Evolutionary conservation across 1,140 invertebrate species (phyloP).

Genomic region (Drosophila asahinai): DNA sequence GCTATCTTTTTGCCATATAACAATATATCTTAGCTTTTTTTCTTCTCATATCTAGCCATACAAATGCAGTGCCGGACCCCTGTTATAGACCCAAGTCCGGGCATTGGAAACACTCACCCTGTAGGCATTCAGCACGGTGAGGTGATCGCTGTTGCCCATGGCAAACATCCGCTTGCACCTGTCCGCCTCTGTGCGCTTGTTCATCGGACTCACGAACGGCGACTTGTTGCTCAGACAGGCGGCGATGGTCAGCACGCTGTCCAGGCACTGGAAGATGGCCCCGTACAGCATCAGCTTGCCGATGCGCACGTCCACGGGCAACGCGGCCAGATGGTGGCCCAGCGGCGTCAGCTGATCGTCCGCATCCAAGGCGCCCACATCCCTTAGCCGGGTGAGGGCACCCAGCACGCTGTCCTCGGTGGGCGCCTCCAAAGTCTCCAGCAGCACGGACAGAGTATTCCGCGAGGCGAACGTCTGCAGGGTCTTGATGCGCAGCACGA

Average conservation of each 20-base stretch:
- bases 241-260: slow-evolving; percentile 97
- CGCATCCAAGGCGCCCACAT: slow-evolving; percentile 95
- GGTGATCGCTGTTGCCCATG: slow-evolving; percentile 91
- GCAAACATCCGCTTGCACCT: slow-evolving; percentile 91
- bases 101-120: slow-evolving; percentile 86
- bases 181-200: slow-evolving; percentile 89
- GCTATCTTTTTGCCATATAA: too few relatives aligned
- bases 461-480: slow-evolving; percentile 89
- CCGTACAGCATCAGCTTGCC: slow-evolving; percentile 96
- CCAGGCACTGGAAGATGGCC: slow-evolving; percentile 96
- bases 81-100: background rate
- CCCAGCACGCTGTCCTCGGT: slow-evolving; percentile 90
- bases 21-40: too few relatives aligned
- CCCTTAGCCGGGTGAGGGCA: slow-evolving; percentile 91
- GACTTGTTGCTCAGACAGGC: slow-evolving; percentile 94
- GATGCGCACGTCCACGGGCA: slow-evolving; percentile 96
- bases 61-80: too few relatives aligned
- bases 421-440: slow-evolving; percentile 93
- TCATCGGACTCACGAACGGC: slow-evolving; percentile 92
- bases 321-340: slow-evolving; percentile 94
- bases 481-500: slow-evolving; percentile 95
- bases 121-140: slow-evolving; percentile 92
- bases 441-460: slow-evolving; percentile 89
- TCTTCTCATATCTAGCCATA: too few relatives aligned
- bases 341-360: slow-evolving; percentile 93